Percentiles rank a stretch among this genome's conserved stretches.
Evolutionary conservation across 2,888 invertebrate genomes (phyloP).

Genomic region (Quadroppia sp.): DNA sequence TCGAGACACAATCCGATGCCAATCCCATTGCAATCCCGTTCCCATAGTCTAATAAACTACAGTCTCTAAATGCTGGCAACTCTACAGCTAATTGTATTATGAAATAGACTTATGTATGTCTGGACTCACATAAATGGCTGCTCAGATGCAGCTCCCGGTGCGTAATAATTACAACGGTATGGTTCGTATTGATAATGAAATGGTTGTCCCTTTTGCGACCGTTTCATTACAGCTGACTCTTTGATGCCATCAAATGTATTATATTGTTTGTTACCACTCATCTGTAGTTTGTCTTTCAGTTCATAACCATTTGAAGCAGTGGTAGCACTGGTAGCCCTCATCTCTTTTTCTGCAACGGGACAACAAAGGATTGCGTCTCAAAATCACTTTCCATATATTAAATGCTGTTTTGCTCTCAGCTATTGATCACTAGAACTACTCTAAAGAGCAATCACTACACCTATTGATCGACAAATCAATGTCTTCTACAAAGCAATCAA

Average conservation of each 20-base stretch:
- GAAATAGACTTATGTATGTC: conserved; percentile 29
- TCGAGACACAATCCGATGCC: conserved; percentile 22
- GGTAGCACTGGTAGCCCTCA: conserved; percentile 16
- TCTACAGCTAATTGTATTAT: conserved; percentile 33
- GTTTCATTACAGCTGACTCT: conserved; percentile 23
- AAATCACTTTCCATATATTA: conserved; percentile 5
- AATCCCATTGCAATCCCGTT: not conserved
- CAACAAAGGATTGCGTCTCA: conserved; percentile 34
- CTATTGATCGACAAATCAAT: not conserved
- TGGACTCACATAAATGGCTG: conserved; percentile 34
- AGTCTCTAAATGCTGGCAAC: conserved; percentile 34
- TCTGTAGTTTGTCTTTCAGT: conserved; percentile 27
- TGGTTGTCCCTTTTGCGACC: conserved; percentile 32
- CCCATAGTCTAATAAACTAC: not conserved
- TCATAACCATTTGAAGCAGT: conserved; percentile 11
- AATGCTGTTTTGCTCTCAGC: conserved; percentile 12
- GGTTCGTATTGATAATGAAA: conserved; percentile 35
- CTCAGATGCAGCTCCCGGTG: conserved; percentile 29
- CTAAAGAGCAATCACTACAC: conserved; percentile 27
- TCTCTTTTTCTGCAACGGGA: conserved; percentile 37
- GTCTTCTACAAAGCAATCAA: not conserved
- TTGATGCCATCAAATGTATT: conserved; percentile 34
- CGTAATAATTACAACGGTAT: conserved; percentile 36
- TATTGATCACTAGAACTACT: conserved; percentile 22
- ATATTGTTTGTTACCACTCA: conserved; percentile 27